Evolutionary conservation across 2,888 invertebrate species (phyloP).

Genomic region (Therioaphis trifolii): DNA sequence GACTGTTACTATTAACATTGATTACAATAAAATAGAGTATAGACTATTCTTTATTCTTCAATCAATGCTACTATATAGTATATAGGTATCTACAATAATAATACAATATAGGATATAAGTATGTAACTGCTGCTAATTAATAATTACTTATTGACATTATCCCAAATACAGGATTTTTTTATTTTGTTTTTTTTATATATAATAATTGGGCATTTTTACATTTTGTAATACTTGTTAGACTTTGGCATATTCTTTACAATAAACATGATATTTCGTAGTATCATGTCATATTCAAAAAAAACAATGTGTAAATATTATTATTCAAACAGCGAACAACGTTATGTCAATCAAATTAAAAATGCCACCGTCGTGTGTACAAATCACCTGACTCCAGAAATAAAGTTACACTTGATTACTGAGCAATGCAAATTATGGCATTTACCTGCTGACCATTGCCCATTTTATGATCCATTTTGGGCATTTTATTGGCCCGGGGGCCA

Average conservation of each 20-base stretch:
- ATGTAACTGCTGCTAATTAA: too few relatives aligned
- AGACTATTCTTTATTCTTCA: too few relatives aligned
- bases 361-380: conserved; percentile 68
- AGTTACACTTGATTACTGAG: conserved; percentile 75
- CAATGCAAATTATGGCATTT: conserved; percentile 74
- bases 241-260: background rate
- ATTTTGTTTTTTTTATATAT: too few relatives aligned
- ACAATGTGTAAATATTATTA: conserved; percentile 4
- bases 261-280: background rate
- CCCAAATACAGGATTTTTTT: too few relatives aligned
- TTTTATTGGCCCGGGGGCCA: conserved; percentile 86
- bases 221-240: background rate
- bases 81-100: too few relatives aligned
- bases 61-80: too few relatives aligned
- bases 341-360: conserved; percentile 57
- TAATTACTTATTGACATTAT: too few relatives aligned
- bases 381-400: conserved; percentile 77
- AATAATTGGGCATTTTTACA: too few relatives aligned
- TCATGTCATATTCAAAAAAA: background rate
- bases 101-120: too few relatives aligned
- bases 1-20: too few relatives aligned
- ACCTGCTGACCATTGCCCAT: conserved; percentile 68
- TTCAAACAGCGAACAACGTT: background rate
- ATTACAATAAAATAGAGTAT: too few relatives aligned
- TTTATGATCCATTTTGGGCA: conserved; percentile 79